Percentiles rank a stretch among this genome's conserved stretches.
Conservation (phyloP, 2,797 vertebrate genomes). For the Myotis findleyi region DNA sequence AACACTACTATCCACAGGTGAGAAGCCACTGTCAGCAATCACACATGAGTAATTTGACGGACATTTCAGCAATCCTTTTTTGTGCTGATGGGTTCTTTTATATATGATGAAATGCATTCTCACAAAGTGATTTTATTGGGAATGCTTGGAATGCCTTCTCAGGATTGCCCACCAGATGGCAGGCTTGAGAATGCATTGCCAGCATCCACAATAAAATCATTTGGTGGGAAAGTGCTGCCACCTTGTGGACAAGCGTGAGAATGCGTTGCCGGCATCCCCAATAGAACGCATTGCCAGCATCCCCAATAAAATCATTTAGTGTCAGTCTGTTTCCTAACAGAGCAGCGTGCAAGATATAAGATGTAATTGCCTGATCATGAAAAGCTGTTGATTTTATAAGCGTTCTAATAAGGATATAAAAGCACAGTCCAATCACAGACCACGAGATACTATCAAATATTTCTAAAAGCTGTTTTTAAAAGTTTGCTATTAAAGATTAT, state of each 20-base stretch:
- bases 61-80: background rate
- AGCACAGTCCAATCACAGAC: slow-evolving; percentile 57
- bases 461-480: slow-evolving; percentile 59
- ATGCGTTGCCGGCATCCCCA: background rate
- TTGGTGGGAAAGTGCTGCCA: background rate
- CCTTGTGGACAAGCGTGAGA: background rate
- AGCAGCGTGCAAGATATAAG: slow-evolving; percentile 58
- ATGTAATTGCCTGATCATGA: slow-evolving; percentile 38
- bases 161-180: background rate
- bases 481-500: slow-evolving; percentile 63
- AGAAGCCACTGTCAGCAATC: too few relatives aligned
- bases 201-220: background rate
- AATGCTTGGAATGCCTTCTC: background rate
- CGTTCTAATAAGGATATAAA: slow-evolving; percentile 71
- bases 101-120: background rate
- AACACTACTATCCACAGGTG: background rate
- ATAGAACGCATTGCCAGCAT: background rate
- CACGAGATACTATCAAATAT: slow-evolving; percentile 64
- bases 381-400: slow-evolving; percentile 72
- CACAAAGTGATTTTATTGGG: background rate
- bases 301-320: background rate
- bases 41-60: rapidly evolving
- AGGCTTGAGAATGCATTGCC: background rate
- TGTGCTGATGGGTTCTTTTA: background rate
- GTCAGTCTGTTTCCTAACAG: slow-evolving; percentile 11